Evolutionary conservation across 1,140 invertebrate species (phyloP).

Genomic region (Aphidius ervi): DNA sequence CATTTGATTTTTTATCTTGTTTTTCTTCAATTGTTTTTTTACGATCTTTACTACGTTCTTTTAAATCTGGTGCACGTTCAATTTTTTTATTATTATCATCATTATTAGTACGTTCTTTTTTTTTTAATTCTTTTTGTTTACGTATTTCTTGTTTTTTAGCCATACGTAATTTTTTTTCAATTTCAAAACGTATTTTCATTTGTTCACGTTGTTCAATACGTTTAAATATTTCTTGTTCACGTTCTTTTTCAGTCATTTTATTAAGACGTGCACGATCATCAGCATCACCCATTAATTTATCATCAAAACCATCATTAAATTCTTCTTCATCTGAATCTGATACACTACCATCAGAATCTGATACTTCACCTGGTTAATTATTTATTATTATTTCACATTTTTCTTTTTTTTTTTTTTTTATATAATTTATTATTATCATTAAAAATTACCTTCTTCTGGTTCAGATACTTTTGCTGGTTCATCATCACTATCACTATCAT

Average conservation of each 20-base stretch:
- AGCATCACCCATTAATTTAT: constrained; percentile 95
- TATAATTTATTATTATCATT: neutral
- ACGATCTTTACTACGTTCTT: constrained; percentile 80
- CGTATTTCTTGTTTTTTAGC: constrained; percentile 79
- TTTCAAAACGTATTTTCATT: constrained; percentile 94
- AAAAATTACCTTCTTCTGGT: constrained; percentile 62
- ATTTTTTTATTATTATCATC: constrained; percentile 48
- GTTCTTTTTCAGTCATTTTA: constrained; percentile 93
- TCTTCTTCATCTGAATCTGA: constrained; percentile 61
- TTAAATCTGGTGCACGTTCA: constrained; percentile 63
- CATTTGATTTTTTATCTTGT: constrained; percentile 84
- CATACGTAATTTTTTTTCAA: constrained; percentile 87
- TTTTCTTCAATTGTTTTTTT: constrained; percentile 88
- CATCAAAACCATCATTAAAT: constrained; percentile 86
- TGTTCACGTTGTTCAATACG: constrained; percentile 90
- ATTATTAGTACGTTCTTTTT: constrained; percentile 56
- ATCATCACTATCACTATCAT: constrained; percentile 54
- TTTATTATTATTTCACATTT: constrained; percentile 2
- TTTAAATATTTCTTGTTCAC: constrained; percentile 96
- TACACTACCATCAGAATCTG: constrained; percentile 56
- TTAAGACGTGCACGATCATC: constrained; percentile 86
- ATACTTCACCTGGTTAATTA: constrained; percentile 60
- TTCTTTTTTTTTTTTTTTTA: no score
- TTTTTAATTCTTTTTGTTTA: constrained; percentile 59
- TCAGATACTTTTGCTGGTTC: constrained; percentile 63